Percentiles rank a stretch among this genome's conserved stretches.
These are phyloP conservation scores for Enteromius mattozi DNA, from an alignment of 2,797 vertebrate genomes.

Conservation along the genomic window DNA sequence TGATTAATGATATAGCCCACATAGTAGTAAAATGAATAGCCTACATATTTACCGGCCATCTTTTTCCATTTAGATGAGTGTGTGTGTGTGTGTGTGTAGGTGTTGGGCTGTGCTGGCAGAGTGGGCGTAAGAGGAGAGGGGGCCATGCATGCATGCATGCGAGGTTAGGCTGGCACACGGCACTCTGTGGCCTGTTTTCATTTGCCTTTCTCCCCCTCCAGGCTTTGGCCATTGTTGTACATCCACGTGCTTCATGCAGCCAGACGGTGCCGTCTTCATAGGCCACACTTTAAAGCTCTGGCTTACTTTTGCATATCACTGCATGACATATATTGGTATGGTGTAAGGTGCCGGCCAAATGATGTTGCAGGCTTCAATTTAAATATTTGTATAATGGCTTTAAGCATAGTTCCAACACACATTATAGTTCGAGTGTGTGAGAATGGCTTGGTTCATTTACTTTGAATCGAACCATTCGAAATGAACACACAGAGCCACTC, in stretches of 20 bases:
- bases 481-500: background rate
- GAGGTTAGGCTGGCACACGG: background rate
- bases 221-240: background rate
- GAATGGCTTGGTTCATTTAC: background rate
- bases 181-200: conserved; percentile 21
- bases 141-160: background rate
- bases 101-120: conserved; percentile 12
- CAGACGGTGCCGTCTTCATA: background rate
- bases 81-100: conserved; percentile 1
- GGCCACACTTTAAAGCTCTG: background rate
- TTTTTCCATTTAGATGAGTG: background rate
- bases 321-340: background rate
- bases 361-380: background rate
- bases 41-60: background rate
- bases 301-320: background rate
- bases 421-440: background rate
- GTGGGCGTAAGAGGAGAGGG: conserved; percentile 9
- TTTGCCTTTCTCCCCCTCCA: conserved; percentile 11
- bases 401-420: background rate
- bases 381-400: background rate
- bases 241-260: conserved; percentile 9
- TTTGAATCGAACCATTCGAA: background rate
- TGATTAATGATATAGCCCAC: background rate
- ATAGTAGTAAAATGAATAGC: background rate
- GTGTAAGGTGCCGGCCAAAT: background rate